Base-by-base conservation (phyloP, 1,140 invertebrate species). In the Conopomorpha cramerella region DNA sequence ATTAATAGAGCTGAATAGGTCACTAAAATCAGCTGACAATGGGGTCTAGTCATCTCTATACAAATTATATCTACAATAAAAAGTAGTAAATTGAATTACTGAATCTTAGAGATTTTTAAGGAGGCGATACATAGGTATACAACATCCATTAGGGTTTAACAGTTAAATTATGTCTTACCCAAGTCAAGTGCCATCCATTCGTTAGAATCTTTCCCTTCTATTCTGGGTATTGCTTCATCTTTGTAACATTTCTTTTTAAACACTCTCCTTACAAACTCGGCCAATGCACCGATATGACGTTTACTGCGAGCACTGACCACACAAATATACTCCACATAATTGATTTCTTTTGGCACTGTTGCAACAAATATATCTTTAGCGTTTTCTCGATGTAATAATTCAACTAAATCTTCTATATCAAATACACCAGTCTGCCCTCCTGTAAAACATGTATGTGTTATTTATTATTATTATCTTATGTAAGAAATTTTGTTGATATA, bases 141-240 rank as follows among this genome's bases (percentile, higher is more conserved):
- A n/a, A n/a, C n/a, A n/a, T n/a, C n/a, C n/a, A n/a, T n/a, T n/a
- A n/a, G n/a, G n/a, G n/a, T n/a, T n/a, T n/a, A n/a, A n/a, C n/a
- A n/a, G n/a, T n/a, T n/a, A n/a, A n/a, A n/a, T n/a, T n/a, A n/a
- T n/a, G n/a, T n/a, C 10, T 23, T 71, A 92, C 91, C 91, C 78
- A 97, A 81, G 82, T 97, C 94, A 55, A 97, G 55, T 19, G 93
- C 92, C 49, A 93, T 82, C 95, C 94, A 98, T 45, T 93, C 85
- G 25, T 81, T 77, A 29, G 83, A 85, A 34, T 82, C 73, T 60
- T 85, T 78, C 14, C 92, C 92, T 79, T 95, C 91, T 44, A 94
- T 81, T 47, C 78, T 83, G 2, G 92, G 87, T 46, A 90, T 77
- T 14, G 62, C 43, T 66, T 96, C 93, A 26, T 51, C 73, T 34